Conservation (phyloP, 2,888 invertebrate genomes). For the Heliconius sara region DNA sequence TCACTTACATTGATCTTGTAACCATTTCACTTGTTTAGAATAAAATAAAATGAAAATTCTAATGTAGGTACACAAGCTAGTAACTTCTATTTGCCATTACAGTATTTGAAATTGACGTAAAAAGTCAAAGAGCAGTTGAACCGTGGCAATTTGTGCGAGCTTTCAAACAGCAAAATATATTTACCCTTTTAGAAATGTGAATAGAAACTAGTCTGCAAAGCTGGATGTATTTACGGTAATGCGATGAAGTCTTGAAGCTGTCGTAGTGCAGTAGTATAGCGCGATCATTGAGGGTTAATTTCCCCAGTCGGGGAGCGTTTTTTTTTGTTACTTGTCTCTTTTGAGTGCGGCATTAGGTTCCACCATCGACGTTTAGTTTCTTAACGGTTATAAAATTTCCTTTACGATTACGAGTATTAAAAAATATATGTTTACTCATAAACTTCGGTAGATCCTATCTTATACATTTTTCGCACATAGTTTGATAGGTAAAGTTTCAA, state of each 20-base stretch:
- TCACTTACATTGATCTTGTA: neutral
- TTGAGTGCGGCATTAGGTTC: neutral
- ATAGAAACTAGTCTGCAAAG: conserved; percentile 10
- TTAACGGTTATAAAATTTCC: neutral
- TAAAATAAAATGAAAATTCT: neutral
- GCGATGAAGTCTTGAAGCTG: neutral
- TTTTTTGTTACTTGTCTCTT: neutral
- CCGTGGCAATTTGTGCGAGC: conserved; percentile 7
- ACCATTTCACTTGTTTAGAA: neutral
- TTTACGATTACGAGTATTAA: too few species aligned
- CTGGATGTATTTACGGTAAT: neutral
- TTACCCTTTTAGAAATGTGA: neutral
- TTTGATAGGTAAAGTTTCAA: too few species aligned
- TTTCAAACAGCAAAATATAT: conserved; percentile 17
- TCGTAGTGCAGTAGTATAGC: neutral
- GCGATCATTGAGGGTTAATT: neutral
- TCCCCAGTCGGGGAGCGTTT: neutral
- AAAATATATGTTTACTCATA: too few species aligned
- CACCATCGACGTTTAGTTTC: neutral
- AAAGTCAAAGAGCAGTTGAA: conserved; percentile 17
- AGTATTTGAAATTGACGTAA: conserved; percentile 11
- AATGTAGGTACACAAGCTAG: neutral
- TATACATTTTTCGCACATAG: too few species aligned
- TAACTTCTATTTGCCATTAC: conserved; percentile 11
- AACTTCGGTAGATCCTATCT: too few species aligned